phyloP scores from a whole-genome alignment of 2,888 invertebrate species.

The Blera fallax region DNA sequence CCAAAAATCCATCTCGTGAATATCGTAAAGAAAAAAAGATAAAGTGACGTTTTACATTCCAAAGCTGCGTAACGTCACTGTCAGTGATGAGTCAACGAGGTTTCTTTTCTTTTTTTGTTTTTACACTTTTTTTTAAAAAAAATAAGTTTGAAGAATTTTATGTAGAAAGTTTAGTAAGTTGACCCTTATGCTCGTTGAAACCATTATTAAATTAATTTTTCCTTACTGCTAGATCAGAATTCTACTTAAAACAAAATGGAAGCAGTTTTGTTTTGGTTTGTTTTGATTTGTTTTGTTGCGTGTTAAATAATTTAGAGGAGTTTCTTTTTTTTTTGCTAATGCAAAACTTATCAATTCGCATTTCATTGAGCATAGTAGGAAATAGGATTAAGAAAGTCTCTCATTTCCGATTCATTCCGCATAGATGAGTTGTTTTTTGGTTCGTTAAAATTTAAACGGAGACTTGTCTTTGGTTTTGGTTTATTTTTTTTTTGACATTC shows the following conservation, averaged over 20 bases:
- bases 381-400: background rate
- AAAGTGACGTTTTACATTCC: conserved; percentile 79
- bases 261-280: conserved; percentile 5
- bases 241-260: background rate
- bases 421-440: background rate
- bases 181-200: conserved; percentile 3
- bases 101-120: conserved; percentile 74
- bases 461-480: too few relatives aligned
- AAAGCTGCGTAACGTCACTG: conserved; percentile 76
- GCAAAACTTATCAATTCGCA: background rate
- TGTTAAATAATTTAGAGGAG: background rate
- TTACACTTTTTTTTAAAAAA: conserved; percentile 4
- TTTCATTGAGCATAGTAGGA: conserved; percentile 3
- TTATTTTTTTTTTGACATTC: background rate
- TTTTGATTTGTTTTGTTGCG: background rate
- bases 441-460: background rate
- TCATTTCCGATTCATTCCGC: background rate
- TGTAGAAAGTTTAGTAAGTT: conserved; percentile 5
- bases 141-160: conserved; percentile 21
- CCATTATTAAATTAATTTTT: background rate
- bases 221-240: conserved; percentile 11
- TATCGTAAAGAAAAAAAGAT: conserved; percentile 76
- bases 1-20: background rate
- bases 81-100: conserved; percentile 76
- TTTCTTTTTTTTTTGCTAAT: background rate